Evolutionary conservation across 2,113 vertebrate genomes (phyloP).

Genomic region (Cinclus mexicanus): DNA sequence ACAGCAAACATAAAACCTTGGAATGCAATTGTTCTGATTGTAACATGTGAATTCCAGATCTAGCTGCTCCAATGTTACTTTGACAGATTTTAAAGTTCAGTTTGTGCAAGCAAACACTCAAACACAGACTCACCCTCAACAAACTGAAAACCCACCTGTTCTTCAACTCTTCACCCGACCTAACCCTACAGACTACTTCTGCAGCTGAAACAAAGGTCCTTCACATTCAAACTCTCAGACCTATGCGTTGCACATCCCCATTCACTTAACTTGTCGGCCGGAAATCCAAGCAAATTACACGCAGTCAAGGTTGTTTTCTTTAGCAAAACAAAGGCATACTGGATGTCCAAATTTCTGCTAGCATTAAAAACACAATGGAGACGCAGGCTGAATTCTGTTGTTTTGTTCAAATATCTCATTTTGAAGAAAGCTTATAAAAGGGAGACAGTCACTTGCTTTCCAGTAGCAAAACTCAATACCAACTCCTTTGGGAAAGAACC

Average conservation of each 20-base stretch:
- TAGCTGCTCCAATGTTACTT: background rate
- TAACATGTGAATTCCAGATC: background rate
- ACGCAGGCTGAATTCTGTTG: background rate
- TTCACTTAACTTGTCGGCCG: background rate
- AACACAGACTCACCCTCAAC: background rate
- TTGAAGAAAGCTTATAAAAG: background rate
- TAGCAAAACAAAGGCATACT: background rate
- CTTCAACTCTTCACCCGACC: background rate
- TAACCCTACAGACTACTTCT: background rate
- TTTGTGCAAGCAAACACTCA: background rate
- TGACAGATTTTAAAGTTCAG: background rate
- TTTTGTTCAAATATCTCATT: background rate
- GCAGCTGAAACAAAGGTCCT: background rate
- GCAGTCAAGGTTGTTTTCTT: background rate
- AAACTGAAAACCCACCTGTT: background rate
- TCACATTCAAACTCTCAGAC: background rate
- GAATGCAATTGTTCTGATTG: background rate
- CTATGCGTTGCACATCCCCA: accelerated
- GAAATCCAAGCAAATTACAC: background rate
- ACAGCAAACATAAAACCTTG: background rate
- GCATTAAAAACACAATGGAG: background rate
- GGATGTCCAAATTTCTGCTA: background rate
- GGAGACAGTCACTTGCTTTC: background rate
- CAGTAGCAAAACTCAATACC: background rate
- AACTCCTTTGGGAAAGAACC: background rate